Conservation (phyloP, 2,888 invertebrate species). For the Callosobruchus maculatus region DNA sequence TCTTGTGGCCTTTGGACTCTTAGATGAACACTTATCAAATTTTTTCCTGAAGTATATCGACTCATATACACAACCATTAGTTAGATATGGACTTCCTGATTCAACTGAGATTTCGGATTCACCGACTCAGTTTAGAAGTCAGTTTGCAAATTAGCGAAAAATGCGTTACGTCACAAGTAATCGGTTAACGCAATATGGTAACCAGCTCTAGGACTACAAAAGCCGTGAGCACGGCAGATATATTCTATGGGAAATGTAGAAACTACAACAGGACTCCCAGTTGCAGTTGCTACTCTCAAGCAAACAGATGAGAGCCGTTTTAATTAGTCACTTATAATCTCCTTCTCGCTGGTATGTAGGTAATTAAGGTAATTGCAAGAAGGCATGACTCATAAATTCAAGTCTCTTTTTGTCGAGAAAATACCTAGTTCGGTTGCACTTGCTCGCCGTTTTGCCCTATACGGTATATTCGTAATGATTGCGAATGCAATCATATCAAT, state of each 20-base stretch:
- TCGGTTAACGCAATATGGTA: not conserved
- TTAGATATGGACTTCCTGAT: too few species aligned
- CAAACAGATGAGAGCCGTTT: not conserved
- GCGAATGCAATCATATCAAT: not conserved
- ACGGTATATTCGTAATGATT: not conserved
- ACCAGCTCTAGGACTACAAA: not conserved
- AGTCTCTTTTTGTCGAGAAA: not conserved
- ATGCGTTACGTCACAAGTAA: too few species aligned
- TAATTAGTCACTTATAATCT: not conserved
- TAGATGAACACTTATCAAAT: too few species aligned
- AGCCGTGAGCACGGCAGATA: not conserved
- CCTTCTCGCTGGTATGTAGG: not conserved
- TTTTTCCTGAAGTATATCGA: too few species aligned
- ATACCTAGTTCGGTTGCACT: not conserved
- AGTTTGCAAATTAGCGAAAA: too few species aligned
- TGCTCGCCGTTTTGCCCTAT: not conserved
- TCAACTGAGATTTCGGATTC: too few species aligned
- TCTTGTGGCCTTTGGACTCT: too few species aligned
- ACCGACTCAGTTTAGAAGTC: too few species aligned
- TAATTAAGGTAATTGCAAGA: not conserved
- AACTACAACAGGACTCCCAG: not conserved
- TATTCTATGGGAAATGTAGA: not conserved
- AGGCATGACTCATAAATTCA: not conserved
- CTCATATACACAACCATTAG: too few species aligned
- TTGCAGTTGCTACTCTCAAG: not conserved